Percentiles rank a stretch among this genome's conserved stretches.
phyloP scores from a whole-genome alignment of 2,797 vertebrate genomes.

The Vipera latastei region DNA sequence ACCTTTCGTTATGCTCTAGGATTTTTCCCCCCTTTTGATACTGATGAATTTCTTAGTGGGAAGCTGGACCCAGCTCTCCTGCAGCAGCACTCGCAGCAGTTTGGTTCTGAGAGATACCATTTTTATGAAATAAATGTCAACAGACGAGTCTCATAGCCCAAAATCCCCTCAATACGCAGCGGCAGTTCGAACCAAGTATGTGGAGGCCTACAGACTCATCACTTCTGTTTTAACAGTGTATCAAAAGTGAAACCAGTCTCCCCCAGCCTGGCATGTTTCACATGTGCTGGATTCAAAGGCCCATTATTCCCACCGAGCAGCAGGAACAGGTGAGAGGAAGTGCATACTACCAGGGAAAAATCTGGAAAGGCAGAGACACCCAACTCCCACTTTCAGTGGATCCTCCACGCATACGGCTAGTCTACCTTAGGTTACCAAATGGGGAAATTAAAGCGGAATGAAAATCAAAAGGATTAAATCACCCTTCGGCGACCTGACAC shows the following conservation, averaged over 20 bases:
- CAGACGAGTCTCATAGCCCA: not conserved
- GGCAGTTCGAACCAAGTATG: not conserved
- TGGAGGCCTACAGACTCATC: not conserved
- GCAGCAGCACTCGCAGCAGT: not conserved
- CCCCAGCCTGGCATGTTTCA: not conserved
- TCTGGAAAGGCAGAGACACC: not conserved
- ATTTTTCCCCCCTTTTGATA: not conserved
- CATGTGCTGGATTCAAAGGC: not conserved
- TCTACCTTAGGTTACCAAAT: not conserved
- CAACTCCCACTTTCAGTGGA: not conserved
- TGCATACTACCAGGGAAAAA: not conserved
- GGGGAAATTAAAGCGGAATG: not conserved
- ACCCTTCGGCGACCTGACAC: not conserved
- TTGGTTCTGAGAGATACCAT: not conserved
- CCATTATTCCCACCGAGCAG: not conserved
- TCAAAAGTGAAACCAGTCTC: not conserved
- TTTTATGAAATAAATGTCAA: not conserved
- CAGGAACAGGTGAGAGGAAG: not conserved
- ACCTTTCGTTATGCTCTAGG: not conserved
- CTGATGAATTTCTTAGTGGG: not conserved
- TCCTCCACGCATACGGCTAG: not conserved
- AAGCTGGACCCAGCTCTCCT: not conserved
- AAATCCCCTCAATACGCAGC: not conserved
- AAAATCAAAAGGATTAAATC: not conserved
- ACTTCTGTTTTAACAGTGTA: not conserved